Conservation (phyloP, 2,113 vertebrate species). For the Coturnix japonica region DNA sequence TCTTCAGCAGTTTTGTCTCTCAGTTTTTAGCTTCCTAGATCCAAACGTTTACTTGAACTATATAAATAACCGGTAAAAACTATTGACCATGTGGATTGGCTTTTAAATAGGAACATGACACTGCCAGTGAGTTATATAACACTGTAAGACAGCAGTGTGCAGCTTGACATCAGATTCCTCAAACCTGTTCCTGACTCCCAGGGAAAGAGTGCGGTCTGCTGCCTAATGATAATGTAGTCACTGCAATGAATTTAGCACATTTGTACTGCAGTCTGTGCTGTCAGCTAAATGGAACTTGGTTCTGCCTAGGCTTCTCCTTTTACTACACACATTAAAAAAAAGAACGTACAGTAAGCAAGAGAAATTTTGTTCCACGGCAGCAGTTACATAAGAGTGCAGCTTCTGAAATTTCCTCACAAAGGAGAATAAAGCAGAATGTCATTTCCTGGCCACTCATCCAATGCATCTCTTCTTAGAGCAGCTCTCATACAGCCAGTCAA, state of each 20-base stretch:
- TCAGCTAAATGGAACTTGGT: background rate
- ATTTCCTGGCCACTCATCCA: background rate
- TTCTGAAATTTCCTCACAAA: background rate
- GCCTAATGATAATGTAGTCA: background rate
- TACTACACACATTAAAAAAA: background rate
- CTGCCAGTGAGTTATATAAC: constrained; percentile 44
- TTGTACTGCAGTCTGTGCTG: background rate
- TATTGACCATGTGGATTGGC: constrained; percentile 9
- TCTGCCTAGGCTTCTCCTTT: background rate
- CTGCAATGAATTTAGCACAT: background rate
- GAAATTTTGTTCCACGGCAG: background rate
- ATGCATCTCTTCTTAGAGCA: background rate
- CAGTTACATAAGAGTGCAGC: background rate
- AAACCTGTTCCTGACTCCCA: constrained; percentile 55
- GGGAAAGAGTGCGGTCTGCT: background rate
- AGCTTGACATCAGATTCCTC: constrained; percentile 19
- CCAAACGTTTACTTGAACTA: constrained; percentile 47
- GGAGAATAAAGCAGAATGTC: background rate
- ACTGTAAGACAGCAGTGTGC: constrained; percentile 3
- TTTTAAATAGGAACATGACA: constrained; percentile 64
- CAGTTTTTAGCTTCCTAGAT: background rate
- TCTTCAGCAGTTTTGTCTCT: background rate
- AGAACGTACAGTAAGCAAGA: background rate
- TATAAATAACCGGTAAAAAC: constrained; percentile 50
- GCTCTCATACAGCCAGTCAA: background rate